These are phyloP conservation scores for Donacobius atricapilla DNA, from an alignment of 2,113 vertebrate genomes.

Conservation along the genomic window DNA sequence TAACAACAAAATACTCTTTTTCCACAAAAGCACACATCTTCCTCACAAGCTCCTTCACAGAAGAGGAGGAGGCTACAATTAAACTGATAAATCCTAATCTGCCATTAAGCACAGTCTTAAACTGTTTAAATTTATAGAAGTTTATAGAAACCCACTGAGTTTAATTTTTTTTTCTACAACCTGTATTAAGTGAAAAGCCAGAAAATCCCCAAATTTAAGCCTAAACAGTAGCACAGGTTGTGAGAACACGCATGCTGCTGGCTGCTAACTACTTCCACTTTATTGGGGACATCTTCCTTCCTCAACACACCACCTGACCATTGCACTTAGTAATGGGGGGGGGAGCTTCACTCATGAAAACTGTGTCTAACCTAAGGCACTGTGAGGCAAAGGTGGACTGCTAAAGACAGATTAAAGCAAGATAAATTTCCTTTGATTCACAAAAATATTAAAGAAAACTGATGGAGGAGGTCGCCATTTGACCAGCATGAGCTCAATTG, in stretches of 20 bases:
- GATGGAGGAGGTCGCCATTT: not conserved
- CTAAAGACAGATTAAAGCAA: not conserved
- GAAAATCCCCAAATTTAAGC: not conserved
- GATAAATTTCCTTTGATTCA: not conserved
- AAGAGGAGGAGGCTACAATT: not conserved
- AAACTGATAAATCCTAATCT: not conserved
- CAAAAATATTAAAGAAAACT: not conserved
- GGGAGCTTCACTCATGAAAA: not conserved
- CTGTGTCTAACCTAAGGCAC: not conserved
- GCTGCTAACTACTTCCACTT: not conserved
- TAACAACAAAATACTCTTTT: not conserved
- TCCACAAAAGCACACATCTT: not conserved
- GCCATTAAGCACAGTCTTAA: not conserved
- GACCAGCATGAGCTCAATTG: not conserved
- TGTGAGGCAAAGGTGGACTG: not conserved
- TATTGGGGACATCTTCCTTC: not conserved
- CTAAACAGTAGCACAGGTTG: not conserved
- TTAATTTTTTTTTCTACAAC: not conserved
- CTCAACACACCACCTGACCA: not conserved
- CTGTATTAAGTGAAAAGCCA: not conserved
- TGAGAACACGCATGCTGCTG: not conserved
- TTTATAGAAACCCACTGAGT: not conserved
- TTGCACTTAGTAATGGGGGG: accelerated
- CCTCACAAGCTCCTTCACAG: not conserved
- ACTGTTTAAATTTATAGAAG: not conserved